Conservation (phyloP, 2,797 vertebrate genomes). For the Peromyscus nudipes region DNA sequence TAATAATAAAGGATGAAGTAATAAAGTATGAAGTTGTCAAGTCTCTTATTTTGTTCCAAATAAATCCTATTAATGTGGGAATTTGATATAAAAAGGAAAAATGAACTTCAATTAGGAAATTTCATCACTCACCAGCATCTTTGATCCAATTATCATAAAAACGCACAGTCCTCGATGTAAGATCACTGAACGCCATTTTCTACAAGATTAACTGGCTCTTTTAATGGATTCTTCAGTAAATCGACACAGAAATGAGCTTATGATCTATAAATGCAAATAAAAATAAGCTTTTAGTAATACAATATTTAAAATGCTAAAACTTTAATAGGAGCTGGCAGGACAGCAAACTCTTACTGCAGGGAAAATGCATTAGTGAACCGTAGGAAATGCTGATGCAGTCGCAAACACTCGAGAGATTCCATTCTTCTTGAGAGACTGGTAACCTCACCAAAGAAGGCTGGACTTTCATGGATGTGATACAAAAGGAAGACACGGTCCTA, state of each 20-base stretch:
- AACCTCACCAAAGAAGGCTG: conserved; percentile 21
- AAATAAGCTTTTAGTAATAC: conserved; percentile 73
- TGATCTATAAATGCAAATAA: conserved; percentile 76
- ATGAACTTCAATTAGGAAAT: not conserved
- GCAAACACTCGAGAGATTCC: conserved; percentile 41
- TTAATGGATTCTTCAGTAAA: conserved; percentile 65
- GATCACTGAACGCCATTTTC: conserved; percentile 93
- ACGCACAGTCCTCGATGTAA: conserved; percentile 92
- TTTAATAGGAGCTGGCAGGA: conserved; percentile 76
- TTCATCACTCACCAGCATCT: conserved; percentile 92
- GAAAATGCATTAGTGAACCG: conserved; percentile 65
- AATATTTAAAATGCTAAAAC: conserved; percentile 80
- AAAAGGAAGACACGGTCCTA: not conserved
- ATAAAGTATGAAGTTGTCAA: not conserved
- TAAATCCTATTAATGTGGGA: conserved; percentile 47
- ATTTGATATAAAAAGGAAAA: conserved; percentile 35
- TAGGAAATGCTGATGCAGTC: conserved; percentile 21
- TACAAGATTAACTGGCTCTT: conserved; percentile 61
- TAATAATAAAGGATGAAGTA: not conserved
- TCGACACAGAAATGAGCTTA: conserved; percentile 46
- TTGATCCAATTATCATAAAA: conserved; percentile 95
- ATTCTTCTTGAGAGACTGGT: conserved; percentile 3
- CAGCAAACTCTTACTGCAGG: conserved; percentile 44
- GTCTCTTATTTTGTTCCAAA: conserved; percentile 35
- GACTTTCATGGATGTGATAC: not conserved